Percentiles rank a stretch among this genome's conserved stretches.
Conservation (phyloP, 2,797 vertebrate genomes). For the Melanotaenia pygmaea region DNA sequence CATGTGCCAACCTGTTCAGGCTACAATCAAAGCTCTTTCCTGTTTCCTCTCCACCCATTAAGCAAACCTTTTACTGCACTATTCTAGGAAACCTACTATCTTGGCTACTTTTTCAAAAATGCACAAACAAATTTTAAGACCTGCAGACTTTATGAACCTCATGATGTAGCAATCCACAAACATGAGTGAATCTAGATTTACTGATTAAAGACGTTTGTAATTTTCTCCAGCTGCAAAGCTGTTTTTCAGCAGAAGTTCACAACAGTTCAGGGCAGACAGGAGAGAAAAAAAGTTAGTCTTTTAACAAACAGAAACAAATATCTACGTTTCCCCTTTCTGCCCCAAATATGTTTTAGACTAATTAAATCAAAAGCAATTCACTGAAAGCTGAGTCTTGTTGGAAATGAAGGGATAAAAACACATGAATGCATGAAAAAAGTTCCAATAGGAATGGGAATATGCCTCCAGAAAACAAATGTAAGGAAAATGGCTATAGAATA, state of each 20-base stretch:
- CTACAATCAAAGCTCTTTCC: neutral
- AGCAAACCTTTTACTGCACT: conserved; percentile 8
- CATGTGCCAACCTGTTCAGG: too few relatives aligned
- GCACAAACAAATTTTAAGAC: too few relatives aligned
- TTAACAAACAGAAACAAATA: conserved; percentile 7
- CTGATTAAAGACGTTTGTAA: neutral
- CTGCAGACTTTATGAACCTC: rapidly evolving
- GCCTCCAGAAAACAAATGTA: neutral
- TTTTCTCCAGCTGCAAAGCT: neutral
- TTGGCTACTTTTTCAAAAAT: neutral
- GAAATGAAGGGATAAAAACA: neutral
- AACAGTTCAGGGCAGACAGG: neutral
- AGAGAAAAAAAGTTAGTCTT: neutral
- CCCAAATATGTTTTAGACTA: conserved; percentile 24
- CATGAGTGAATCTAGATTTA: neutral
- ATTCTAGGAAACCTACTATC: conserved; percentile 7
- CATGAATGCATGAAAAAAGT: neutral
- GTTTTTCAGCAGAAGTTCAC: neutral
- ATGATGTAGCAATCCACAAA: neutral
- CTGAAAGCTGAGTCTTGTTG: neutral
- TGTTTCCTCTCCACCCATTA: conserved; percentile 15
- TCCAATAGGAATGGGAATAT: neutral
- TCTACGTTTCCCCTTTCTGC: neutral
- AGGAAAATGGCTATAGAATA: too few relatives aligned
- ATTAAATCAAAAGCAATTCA: conserved; percentile 48